Base-by-base conservation (phyloP, 2,113 vertebrate species). In the Osmerus mordax region DNA sequence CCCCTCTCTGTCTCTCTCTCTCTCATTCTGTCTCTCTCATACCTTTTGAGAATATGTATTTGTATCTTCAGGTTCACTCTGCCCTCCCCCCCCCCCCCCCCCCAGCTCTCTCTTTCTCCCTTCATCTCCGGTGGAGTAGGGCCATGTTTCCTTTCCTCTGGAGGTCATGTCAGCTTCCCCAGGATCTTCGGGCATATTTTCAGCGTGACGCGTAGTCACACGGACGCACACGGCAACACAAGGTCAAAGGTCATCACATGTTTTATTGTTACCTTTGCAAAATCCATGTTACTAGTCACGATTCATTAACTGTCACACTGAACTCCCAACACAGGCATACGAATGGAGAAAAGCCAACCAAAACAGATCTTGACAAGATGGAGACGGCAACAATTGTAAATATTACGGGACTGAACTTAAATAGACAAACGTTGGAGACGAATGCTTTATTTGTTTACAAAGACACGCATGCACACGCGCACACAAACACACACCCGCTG, bases 101-200 rank as follows among this genome's bases (percentile, higher is more conserved):
- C 47, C 21, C 58, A 16, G 29, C 58, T 67, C 69, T 51, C 61
- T 71, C 19, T 19, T 61, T 63, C 41, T 67, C 32, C n/a, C 65
- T 61, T 28, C 54, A 56, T 60, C 53, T 66, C 28, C 28, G 23
- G 52, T 4, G 52, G 25, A 36, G 53, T 65, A 55, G 61, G 52
- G 36, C 62, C 71, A 65, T 78, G 67, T 74, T 79, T 76, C 65
- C 69, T 77, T 4, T 36, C 32, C 68, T 76, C 66, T 75, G 59
- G 77, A 80, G 84, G 82, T 86, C 79, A 81, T 66, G 78, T 85
- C 81, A 86, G 67, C 75, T 86, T 70, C 76, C 82, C 75, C 81
- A 75, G 59, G 77, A 81, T 81, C 78, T 67, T 78, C 58, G 75
- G 23, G 72, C 78, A 87, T 88, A 86, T 81, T 87, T 90, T 71